phyloP scores from a whole-genome alignment of 2,113 vertebrate genomes.

The Scolopax mira region DNA sequence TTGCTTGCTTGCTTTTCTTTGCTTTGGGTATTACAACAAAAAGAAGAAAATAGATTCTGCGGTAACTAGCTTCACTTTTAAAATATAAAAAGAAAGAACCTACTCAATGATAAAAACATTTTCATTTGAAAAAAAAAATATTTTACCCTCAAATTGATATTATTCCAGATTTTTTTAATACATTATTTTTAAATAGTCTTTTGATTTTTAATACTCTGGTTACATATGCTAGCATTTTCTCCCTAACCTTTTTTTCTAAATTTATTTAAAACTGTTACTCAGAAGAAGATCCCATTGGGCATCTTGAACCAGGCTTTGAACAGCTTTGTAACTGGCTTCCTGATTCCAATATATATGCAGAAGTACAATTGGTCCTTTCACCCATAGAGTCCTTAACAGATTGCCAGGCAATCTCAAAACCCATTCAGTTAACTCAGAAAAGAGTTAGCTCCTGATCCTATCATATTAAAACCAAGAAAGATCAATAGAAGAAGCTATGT shows the following conservation, averaged over 20 bases:
- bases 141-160: not conserved
- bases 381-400: not conserved
- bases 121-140: not conserved
- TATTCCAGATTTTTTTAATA: not conserved
- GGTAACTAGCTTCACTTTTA: not conserved
- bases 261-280: not conserved
- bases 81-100: not conserved
- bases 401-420: not conserved
- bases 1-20: not conserved
- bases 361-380: not conserved
- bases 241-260: not conserved
- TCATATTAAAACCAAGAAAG: not conserved
- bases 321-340: not conserved
- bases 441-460: not conserved
- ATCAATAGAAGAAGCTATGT: not conserved
- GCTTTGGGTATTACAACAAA: not conserved
- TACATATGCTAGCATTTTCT: not conserved
- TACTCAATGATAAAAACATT: rapidly evolving
- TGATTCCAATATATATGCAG: not conserved
- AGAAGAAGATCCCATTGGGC: not conserved
- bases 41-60: not conserved
- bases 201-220: not conserved
- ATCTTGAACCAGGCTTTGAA: not conserved
- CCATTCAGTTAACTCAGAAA: not conserved
- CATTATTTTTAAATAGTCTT: not conserved